Base-by-base conservation (phyloP, 2,797 vertebrate genomes). In the Sylvia borin region DNA sequence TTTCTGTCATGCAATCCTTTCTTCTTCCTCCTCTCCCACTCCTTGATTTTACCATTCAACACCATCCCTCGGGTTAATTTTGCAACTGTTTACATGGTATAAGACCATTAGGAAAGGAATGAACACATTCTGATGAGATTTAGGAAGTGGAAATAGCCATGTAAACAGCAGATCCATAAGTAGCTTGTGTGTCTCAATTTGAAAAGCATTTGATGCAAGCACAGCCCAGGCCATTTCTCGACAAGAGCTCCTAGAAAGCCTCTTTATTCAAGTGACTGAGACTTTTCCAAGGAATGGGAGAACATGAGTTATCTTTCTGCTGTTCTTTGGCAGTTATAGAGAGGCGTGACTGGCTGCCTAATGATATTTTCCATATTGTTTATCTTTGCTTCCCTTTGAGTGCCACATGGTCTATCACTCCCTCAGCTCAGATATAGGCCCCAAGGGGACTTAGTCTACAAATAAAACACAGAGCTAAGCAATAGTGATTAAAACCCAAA, bases 291-390 rank as follows among this genome's bases (percentile, higher is more conserved):
- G 66, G 75, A 90, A 61, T 38, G 74, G 53, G 67, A 82, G 78
- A 90, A 88, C 34, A 45, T 4, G 20, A 88, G 32, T 58, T 94
- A 86, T 90, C 65, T 92, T 88, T 95, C 76, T 83, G 45, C 47
- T 55, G 38, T 4, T 90, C 76, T 85, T 66, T 91, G 91, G 66
- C 74, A 91, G 36, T 86, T 92, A 40, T 6, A 75, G 43, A 55
- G 77, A 78, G 74, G 58, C 1, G 0, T 82, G 62, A 88, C 77
- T 84, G 83, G 34, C 51, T 78, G 48, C 47, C 82, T 85, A 81
- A 93, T 85, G 93, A 72, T 78, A 91, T 91, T 94, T 95, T 94
- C 91, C 74, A 32, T 72, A 66, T 5, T 95, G 64, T 67, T 93
- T 94, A 93, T 93, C 77, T 87, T 89, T 57, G 81, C 38, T 86